phyloP scores from a whole-genome alignment of 2,113 vertebrate species.

The Oncorhynchus tshawytscha region DNA sequence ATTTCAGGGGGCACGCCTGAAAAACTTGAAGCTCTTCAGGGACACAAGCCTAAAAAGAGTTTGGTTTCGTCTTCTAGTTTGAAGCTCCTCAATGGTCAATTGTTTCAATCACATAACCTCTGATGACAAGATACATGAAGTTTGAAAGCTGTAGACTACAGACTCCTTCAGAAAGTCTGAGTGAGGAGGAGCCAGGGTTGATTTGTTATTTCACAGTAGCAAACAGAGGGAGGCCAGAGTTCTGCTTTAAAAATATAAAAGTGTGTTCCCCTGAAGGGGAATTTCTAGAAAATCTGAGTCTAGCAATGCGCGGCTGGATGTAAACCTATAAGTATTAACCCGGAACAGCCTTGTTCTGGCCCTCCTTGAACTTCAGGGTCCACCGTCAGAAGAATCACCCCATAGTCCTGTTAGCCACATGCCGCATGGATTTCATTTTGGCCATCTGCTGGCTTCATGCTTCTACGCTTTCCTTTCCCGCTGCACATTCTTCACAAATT shows the following conservation, averaged over 20 bases:
- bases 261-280: slow-evolving; percentile 42
- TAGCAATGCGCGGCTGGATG: slow-evolving; percentile 43
- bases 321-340: slow-evolving; percentile 67
- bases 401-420: slow-evolving; percentile 65
- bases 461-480: slow-evolving; percentile 84
- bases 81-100: slow-evolving; percentile 32
- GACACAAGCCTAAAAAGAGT: slow-evolving; percentile 29
- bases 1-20: slow-evolving; percentile 27
- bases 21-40: slow-evolving; percentile 28
- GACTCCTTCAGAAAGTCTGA: slow-evolving; percentile 27
- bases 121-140: slow-evolving; percentile 2
- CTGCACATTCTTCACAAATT: slow-evolving; percentile 95
- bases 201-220: slow-evolving; percentile 6
- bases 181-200: slow-evolving; percentile 14
- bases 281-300: slow-evolving; percentile 32
- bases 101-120: slow-evolving; percentile 16
- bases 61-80: slow-evolving; percentile 46
- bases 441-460: slow-evolving; percentile 87
- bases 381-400: slow-evolving; percentile 67
- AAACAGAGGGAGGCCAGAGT: slow-evolving; percentile 37
- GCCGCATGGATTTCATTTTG: slow-evolving; percentile 87
- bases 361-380: slow-evolving; percentile 50
- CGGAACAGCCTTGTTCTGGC: slow-evolving; percentile 56
- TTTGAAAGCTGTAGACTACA: slow-evolving; percentile 15
- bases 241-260: slow-evolving; percentile 31